Evolutionary conservation across 2,888 invertebrate genomes (phyloP).

Genomic region (Lasioglossum leucozonium): DNA sequence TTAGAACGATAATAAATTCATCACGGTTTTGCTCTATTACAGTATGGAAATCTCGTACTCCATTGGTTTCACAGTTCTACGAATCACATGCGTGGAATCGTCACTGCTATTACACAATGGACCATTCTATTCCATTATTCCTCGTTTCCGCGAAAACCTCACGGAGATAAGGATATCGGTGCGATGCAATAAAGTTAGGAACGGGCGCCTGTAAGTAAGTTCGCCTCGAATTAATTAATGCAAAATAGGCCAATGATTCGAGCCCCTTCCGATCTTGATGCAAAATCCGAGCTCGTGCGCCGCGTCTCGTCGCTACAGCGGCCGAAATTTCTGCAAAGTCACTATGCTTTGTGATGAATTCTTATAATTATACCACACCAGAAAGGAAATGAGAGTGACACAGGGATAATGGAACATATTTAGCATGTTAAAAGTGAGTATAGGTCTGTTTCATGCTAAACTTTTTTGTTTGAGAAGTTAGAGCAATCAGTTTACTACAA

Average conservation of each 20-base stretch:
- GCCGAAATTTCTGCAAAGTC: too few species aligned
- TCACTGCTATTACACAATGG: slow-evolving; percentile 69
- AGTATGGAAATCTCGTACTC: slow-evolving; percentile 38
- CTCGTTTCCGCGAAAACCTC: slow-evolving; percentile 66
- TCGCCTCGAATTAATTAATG: slow-evolving; percentile 51
- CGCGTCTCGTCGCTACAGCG: neutral
- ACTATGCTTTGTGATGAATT: too few species aligned
- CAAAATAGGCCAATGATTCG: slow-evolving; percentile 45
- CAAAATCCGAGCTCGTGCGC: neutral
- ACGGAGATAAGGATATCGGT: slow-evolving; percentile 59
- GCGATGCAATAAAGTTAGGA: slow-evolving; percentile 61
- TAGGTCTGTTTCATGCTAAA: too few species aligned
- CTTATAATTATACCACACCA: too few species aligned
- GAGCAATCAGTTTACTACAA: too few species aligned
- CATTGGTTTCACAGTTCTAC: slow-evolving; percentile 37
- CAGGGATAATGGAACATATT: too few species aligned
- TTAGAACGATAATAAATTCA: neutral
- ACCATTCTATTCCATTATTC: slow-evolving; percentile 71
- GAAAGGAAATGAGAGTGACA: too few species aligned
- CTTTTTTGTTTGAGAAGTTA: too few species aligned
- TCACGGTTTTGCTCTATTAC: neutral
- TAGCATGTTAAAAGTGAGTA: too few species aligned
- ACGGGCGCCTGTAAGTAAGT: slow-evolving; percentile 25
- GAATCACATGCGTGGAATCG: slow-evolving; percentile 55
- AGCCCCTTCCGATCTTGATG: slow-evolving; percentile 19